Base-by-base conservation (phyloP, 2,888 invertebrate species). In the Dryobota labecula region DNA sequence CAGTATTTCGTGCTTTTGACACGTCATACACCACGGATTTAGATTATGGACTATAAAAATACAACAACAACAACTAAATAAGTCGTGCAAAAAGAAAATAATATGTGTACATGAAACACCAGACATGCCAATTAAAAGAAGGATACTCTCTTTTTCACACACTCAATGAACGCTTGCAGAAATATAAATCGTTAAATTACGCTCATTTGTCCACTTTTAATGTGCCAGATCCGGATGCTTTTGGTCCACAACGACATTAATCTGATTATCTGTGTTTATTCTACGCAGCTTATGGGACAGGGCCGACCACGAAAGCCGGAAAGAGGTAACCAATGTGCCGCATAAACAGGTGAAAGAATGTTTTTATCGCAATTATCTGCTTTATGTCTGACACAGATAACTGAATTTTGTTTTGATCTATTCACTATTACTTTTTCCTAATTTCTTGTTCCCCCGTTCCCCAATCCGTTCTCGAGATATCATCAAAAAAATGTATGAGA, bases 171-270 rank as follows among this genome's bases (percentile, higher is more conserved):
- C 15, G 53, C 27, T 69, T 33, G 30, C 41, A 63, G 33, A 61
- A 57, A 70, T 82, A 73, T 79, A 76, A 75, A 41, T 64, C 45
- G 70, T 77, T 69, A 65, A 81, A 83, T 73, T 51, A 70, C 45
- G 33, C 49, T 53, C 18, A 77, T 82, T 74, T 68, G 54, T 33
- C 15, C 30, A 67, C 15, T 13, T 82, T 78, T 78, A 63, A 76
- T 77, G 76, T 78, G 58, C 68, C 80, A 72, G 79, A 80, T 79
- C 64, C 85, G 83, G 86, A 82, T 83, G 73, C 71, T 69, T 71
- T 71, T 70, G 51, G 56, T 64, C 33, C 45, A 73, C 66, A 65
- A 30, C 62, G 66, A 62, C 72, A 72, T 76, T 75, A 76, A 73
- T 78, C 70, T 70, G 70, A 79, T 81, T 72, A 73, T 76, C 63